A percentile compares a stretch with the other conserved stretches of the same genome.
phyloP scores from a whole-genome alignment of 53 echinoderm and acorn worm species.

The Luidia sarsii region DNA sequence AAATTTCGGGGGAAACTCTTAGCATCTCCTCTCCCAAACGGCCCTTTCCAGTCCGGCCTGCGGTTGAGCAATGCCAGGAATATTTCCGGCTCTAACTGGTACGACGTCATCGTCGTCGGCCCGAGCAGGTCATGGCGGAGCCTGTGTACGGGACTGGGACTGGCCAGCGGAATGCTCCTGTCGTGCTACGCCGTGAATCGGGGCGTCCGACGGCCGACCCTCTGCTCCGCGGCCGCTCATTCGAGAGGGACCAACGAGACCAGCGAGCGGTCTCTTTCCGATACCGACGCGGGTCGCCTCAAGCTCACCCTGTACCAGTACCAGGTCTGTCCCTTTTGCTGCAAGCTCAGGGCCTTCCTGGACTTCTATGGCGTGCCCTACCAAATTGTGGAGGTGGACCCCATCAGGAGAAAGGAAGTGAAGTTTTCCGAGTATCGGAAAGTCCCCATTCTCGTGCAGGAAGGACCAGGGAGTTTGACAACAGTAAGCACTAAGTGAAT shows the following conservation, averaged over 20 bases:
- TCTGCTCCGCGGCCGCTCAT: constrained; percentile 1
- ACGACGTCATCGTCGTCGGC: background rate
- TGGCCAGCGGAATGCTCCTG: constrained; percentile 20
- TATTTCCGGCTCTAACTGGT: constrained; percentile 4
- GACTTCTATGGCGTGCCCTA: constrained; percentile 93
- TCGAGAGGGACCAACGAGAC: constrained; percentile 31
- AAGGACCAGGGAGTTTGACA: constrained; percentile 42
- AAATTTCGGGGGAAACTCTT: background rate
- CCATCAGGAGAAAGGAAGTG: constrained; percentile 81
- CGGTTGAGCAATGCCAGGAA: constrained; percentile 16
- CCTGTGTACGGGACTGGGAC: constrained; percentile 11
- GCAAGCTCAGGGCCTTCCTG: constrained; percentile 91
- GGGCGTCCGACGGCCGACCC: background rate
- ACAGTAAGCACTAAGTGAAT: constrained; percentile 52
- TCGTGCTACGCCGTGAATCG: constrained; percentile 12
- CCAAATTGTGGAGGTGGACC: constrained; percentile 88
- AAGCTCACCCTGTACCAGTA: constrained; percentile 94
- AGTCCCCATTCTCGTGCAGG: constrained; percentile 87
- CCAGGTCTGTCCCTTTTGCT: constrained; percentile 96
- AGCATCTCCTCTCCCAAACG: background rate
- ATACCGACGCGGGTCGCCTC: constrained; percentile 64
- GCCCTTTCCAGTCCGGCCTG: background rate
- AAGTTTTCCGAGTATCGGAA: constrained; percentile 94
- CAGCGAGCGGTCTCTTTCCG: constrained; percentile 56
- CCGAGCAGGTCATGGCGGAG: background rate